Conservation (phyloP, 2,888 invertebrate species). For the Tachina grossa region DNA sequence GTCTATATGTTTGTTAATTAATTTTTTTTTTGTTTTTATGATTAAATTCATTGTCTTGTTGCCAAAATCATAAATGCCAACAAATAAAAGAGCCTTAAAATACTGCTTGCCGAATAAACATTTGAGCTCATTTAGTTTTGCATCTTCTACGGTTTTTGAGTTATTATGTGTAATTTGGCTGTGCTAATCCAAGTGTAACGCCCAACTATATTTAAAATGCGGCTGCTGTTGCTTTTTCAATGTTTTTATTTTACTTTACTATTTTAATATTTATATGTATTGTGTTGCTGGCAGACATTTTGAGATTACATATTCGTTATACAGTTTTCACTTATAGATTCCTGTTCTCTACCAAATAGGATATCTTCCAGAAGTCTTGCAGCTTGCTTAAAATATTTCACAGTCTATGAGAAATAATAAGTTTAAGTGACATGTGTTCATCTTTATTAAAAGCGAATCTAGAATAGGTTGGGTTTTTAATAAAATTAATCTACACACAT, state of each 20-base stretch:
- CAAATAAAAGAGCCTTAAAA: slow-evolving; percentile 37
- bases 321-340: slow-evolving; percentile 20
- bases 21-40: slow-evolving; percentile 72
- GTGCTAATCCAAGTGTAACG: slow-evolving; percentile 70
- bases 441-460: slow-evolving; percentile 61
- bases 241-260: slow-evolving; percentile 45
- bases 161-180: slow-evolving; percentile 76
- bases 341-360: slow-evolving; percentile 31
- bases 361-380: slow-evolving; percentile 54
- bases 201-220: slow-evolving; percentile 63
- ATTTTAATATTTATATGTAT: slow-evolving; percentile 45
- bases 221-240: slow-evolving; percentile 38
- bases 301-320: slow-evolving; percentile 53
- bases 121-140: slow-evolving; percentile 69
- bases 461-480: slow-evolving; percentile 20
- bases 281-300: slow-evolving; percentile 61
- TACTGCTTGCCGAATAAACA: slow-evolving; percentile 10
- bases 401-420: slow-evolving; percentile 80
- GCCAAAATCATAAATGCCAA: slow-evolving; percentile 56
- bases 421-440: slow-evolving; percentile 76
- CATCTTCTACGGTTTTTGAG: slow-evolving; percentile 79
- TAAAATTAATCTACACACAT: not conserved
- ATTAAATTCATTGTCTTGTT: slow-evolving; percentile 63
- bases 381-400: slow-evolving; percentile 77
- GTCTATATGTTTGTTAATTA: slow-evolving; percentile 76